A percentile compares a stretch with the other conserved stretches of the same genome.
These are phyloP conservation scores for Xenus cinereus DNA, from an alignment of 2,113 vertebrate species.

Conservation along the genomic window DNA sequence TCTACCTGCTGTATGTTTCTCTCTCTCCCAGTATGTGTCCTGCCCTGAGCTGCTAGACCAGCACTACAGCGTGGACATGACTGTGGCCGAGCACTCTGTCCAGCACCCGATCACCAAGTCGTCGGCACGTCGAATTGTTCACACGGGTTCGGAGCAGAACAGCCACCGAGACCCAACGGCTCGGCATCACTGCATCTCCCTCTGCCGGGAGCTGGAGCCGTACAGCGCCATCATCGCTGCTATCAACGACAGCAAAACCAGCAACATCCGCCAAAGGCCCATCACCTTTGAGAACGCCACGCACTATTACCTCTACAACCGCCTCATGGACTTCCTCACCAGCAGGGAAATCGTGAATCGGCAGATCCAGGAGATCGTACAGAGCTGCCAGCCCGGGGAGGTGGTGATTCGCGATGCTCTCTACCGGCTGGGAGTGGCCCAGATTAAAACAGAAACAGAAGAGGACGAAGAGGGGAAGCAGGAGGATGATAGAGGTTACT, in stretches of 20 bases:
- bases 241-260: slow-evolving; percentile 67
- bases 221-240: slow-evolving; percentile 74
- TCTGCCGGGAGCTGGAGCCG: slow-evolving; percentile 89
- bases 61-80: slow-evolving; percentile 81
- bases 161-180: slow-evolving; percentile 44
- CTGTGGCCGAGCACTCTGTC: slow-evolving; percentile 78
- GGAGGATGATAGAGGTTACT: slow-evolving; percentile 47
- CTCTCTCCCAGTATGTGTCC: slow-evolving; percentile 81
- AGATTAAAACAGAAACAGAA: slow-evolving; percentile 87
- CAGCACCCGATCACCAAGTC: slow-evolving; percentile 92
- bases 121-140: slow-evolving; percentile 77
- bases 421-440: slow-evolving; percentile 92
- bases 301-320: slow-evolving; percentile 97
- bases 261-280: slow-evolving; percentile 61
- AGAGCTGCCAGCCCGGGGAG: slow-evolving; percentile 92
- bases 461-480: slow-evolving; percentile 72
- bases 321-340: slow-evolving; percentile 92
- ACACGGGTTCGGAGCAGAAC: slow-evolving; percentile 57
- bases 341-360: slow-evolving; percentile 91
- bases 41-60: slow-evolving; percentile 91
- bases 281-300: slow-evolving; percentile 89
- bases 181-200: slow-evolving; percentile 78
- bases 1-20: not conserved
- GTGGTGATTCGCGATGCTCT: slow-evolving; percentile 93
- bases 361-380: slow-evolving; percentile 90